These are phyloP conservation scores for Spea multiplicata DNA, from an alignment of 2,113 vertebrate genomes.

Conservation along the genomic window DNA sequence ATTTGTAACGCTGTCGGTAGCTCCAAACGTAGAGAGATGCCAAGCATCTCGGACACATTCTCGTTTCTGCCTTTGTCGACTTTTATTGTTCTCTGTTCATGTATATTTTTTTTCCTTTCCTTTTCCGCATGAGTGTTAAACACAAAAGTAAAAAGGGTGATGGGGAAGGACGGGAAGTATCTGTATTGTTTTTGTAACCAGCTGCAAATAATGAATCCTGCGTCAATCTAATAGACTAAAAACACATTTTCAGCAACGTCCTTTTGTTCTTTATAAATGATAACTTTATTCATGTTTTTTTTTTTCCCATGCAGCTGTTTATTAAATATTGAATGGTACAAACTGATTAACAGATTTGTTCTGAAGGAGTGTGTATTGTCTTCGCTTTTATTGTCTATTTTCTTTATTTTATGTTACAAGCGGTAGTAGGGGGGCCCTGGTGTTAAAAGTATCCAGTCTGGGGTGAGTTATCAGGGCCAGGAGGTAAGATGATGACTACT, in stretches of 20 bases:
- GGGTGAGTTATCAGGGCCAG: too few species aligned
- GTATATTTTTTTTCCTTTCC: background rate
- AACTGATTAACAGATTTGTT: background rate
- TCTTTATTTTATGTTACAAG: too few species aligned
- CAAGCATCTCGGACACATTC: background rate
- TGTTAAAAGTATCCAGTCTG: too few species aligned
- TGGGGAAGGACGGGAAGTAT: background rate
- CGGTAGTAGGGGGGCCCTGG: too few species aligned
- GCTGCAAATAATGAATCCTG: constrained; percentile 7
- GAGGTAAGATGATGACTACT: too few species aligned
- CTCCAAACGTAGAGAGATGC: background rate
- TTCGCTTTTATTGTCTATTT: too few species aligned
- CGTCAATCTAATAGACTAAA: constrained; percentile 36
- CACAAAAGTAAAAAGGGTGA: background rate
- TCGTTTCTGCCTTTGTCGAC: background rate
- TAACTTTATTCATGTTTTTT: background rate
- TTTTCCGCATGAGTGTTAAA: background rate
- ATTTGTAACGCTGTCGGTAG: too few species aligned
- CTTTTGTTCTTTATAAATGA: background rate
- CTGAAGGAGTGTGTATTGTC: too few species aligned
- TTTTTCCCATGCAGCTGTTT: constrained; percentile 17
- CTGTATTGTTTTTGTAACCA: background rate
- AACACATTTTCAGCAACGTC: constrained; percentile 16
- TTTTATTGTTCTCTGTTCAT: background rate
- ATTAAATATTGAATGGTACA: constrained; percentile 1